Base-by-base conservation (phyloP, 2,888 invertebrate genomes). In the Pheosia tremula region DNA sequence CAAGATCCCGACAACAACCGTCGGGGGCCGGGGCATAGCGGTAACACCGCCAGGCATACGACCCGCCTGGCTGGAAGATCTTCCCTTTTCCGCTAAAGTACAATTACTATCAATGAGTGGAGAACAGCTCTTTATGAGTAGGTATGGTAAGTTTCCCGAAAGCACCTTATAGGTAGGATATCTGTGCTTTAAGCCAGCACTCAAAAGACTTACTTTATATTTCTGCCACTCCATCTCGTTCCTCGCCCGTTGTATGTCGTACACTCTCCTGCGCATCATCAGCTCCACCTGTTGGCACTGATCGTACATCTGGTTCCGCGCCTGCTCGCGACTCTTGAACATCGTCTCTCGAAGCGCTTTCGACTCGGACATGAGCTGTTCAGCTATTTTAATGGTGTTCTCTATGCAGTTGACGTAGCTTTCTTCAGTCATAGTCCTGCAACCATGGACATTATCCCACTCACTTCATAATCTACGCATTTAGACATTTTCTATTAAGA, bases 221-320 rank as follows among this genome's bases (percentile, higher is more conserved):
- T 91, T 96, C 90, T 98, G 98, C 98, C 98, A 98, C 75, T 98
- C 96, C 74, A 98, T 95, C 86, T 98, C 98, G 83, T 98, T 97
- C 72, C 97, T 95, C 0, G 97, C 97, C 63, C 97, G 95, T 82
- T 97, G 96, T 55, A 97, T 97, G 83, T 98, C 98, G 83, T 97
- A 98, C 57, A 98, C 96, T 59, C 98, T 94, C 82, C 98, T 96
- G 49, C 98, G 94, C 83, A 98, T 94, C 0, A 96, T 95, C 86
- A 97, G 97, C 84, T 98, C 97, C 0, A 97, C 97, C 3, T 96
- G 94, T 72, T 98, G 97, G 71, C 96, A 95, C 88, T 98, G 98
- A 1, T 97, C 96, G 63, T 95, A 94, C 85, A 98, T 94, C 83
- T 98, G 97, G 78, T 98, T 98, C 64, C 94, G 94, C 0, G 97